Base-by-base conservation (phyloP, 2,888 invertebrate genomes). In the Drosophila prolongata region DNA sequence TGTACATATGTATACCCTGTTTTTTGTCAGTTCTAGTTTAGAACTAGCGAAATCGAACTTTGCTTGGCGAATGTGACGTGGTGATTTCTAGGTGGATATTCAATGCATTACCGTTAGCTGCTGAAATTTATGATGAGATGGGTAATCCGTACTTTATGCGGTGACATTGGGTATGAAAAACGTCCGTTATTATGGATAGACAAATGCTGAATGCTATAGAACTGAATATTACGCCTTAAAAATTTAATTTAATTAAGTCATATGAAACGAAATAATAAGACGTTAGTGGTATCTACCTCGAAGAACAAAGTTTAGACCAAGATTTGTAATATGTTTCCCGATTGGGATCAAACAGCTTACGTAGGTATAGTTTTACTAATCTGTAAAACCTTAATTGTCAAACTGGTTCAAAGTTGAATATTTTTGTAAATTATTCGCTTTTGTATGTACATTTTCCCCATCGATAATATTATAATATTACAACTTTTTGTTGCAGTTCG, bases 231-330 rank as follows among this genome's bases (percentile, higher is more conserved):
- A 10, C 47, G 47, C 10, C 14, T 47, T 14, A 6, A 16, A 14
- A 1, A 47, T 34, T 14, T 47, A 47, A 47, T 47, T 47, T 30
- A 47, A 47, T 47, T 47, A 47, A 30, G 47, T 47, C n/a, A 27
- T 24, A 24, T 4, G 4, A 24, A 3, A 24, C 24, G 24, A 24
- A 24, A 19, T 19, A 19, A 19, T 34, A 47, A 30, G 47, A 14
- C n/a, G n/a, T 30, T 30, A 1, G 30, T 40, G 1, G 6, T 24
- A 44, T 24, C n/a, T n/a, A 46, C 4, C 6, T 13, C 19, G 3
- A 10, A 19, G 14, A 4, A 14, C 14, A 40, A 4, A 10, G 16
- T 42, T 10, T 42, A 9, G 14, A 4, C 42, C 9, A 16, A 35
- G 35, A 35, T 35, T 35, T 35, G 35, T 10, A 2, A 11, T 35